A percentile compares a stretch with the other conserved stretches of the same genome.
phyloP scores from a whole-genome alignment of 2,888 invertebrate species.

The Willowsia nigromaculata region DNA sequence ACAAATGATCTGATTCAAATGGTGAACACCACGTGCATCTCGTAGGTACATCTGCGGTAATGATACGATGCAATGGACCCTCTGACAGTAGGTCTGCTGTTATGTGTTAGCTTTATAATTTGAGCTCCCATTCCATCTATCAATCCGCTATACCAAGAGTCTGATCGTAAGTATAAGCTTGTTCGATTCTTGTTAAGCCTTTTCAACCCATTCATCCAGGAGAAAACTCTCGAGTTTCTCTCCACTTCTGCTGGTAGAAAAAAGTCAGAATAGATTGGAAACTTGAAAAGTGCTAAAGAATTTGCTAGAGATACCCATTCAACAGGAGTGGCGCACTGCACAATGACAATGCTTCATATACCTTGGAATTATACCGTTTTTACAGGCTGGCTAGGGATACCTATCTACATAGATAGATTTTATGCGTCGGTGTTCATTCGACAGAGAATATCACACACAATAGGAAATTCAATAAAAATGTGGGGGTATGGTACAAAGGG shows the following conservation, averaged over 20 bases:
- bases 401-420: not conserved
- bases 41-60: not conserved
- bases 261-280: slow-evolving; percentile 43
- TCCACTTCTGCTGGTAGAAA: too few relatives aligned
- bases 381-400: too few relatives aligned
- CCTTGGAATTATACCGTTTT: not conserved
- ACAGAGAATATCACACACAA: slow-evolving; percentile 10
- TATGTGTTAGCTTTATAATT: not conserved
- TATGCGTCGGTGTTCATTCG: not conserved
- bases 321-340: not conserved
- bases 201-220: slow-evolving; percentile 40
- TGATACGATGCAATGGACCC: not conserved
- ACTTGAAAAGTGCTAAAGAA: slow-evolving; percentile 49
- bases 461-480: slow-evolving; percentile 42
- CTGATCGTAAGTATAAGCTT: not conserved
- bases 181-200: slow-evolving; percentile 18
- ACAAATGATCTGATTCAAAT: not conserved
- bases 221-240: slow-evolving; percentile 38
- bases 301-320: slow-evolving; percentile 33
- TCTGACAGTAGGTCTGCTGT: too few relatives aligned
- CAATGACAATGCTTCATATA: slow-evolving; percentile 6
- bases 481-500: not conserved
- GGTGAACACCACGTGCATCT: not conserved
- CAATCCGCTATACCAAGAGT: not conserved
- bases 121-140: not conserved